A percentile compares a stretch with the other conserved stretches of the same genome.
Evolutionary conservation across 1,140 invertebrate genomes (phyloP).

Genomic region (Sitobion miscanthi): DNA sequence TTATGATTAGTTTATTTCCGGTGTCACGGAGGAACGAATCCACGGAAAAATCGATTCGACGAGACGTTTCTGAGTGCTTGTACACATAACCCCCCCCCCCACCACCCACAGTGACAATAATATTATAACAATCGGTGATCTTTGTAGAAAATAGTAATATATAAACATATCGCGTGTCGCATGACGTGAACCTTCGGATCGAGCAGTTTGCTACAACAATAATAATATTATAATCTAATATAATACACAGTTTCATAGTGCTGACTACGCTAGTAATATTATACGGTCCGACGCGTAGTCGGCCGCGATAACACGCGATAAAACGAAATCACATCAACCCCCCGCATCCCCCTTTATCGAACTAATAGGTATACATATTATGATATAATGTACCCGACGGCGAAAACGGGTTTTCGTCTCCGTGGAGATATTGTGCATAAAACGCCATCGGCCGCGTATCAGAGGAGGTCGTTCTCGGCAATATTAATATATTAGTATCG

Average conservation of each 20-base stretch:
- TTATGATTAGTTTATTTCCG: not conserved
- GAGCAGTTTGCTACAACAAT: not conserved
- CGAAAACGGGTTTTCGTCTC: not conserved
- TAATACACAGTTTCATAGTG: not conserved
- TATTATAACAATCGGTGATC: not conserved
- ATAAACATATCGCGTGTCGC: not conserved
- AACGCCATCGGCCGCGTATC: not conserved
- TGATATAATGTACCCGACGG: not conserved
- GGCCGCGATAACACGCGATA: too few species aligned
- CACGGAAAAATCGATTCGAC: not conserved
- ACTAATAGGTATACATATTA: not conserved
- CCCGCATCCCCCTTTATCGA: not conserved
- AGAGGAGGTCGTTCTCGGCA: not conserved
- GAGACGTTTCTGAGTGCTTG: not conserved
- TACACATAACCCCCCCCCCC: too few species aligned
- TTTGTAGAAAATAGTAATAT: not conserved
- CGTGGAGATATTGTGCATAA: not conserved
- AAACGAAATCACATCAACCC: not conserved
- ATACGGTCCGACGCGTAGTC: not conserved
- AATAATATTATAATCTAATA: too few species aligned
- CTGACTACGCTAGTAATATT: not conserved
- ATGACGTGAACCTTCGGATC: not conserved
- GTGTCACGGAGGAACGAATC: not conserved
- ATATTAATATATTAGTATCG: conserved; percentile 1
- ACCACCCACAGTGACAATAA: not conserved